Conservation (phyloP, 1,140 invertebrate genomes). For the Brachionus manjavacas region DNA sequence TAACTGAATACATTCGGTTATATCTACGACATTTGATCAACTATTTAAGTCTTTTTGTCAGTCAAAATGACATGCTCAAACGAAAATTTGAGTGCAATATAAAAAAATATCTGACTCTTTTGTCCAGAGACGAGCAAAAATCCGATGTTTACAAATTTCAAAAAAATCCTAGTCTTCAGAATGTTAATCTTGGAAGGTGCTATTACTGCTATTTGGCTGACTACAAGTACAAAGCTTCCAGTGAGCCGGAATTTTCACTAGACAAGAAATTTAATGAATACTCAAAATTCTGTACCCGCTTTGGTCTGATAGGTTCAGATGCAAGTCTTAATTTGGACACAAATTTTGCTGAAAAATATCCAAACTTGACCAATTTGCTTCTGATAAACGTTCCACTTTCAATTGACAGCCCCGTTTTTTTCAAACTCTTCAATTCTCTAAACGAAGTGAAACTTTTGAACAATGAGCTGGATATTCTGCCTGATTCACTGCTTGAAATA, state of each 20-base stretch:
- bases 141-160: background rate
- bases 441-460: background rate
- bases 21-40: background rate
- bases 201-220: background rate
- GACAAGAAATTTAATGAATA: constrained; percentile 3
- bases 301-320: background rate
- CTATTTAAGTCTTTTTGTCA: background rate
- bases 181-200: background rate
- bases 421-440: background rate
- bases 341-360: background rate
- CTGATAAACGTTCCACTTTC: background rate
- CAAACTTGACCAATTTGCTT: background rate
- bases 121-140: background rate
- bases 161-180: background rate
- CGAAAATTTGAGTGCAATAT: background rate
- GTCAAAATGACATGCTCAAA: background rate
- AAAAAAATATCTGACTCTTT: background rate
- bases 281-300: background rate
- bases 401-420: background rate
- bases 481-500: background rate
- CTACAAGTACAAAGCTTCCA: background rate
- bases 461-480: background rate
- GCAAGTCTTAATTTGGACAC: background rate
- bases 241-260: background rate
- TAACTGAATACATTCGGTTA: background rate